A percentile compares a stretch with the other conserved stretches of the same genome.
Conservation (phyloP, 2,113 vertebrate genomes). For the Neogobius melanostomus region DNA sequence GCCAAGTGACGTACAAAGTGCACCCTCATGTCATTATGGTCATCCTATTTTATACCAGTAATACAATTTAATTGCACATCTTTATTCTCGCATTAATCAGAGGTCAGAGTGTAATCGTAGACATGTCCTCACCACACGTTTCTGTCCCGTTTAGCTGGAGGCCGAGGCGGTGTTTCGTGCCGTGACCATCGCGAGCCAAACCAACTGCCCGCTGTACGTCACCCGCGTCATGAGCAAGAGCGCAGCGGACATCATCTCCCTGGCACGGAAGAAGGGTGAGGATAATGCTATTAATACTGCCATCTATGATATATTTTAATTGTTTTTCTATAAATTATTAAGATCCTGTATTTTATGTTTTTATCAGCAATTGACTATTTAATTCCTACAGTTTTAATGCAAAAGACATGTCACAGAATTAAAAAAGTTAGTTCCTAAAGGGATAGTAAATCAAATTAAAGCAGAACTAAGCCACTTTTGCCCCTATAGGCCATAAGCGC, state of each 20-base stretch:
- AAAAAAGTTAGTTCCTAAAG: too few relatives aligned
- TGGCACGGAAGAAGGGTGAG: constrained; percentile 94
- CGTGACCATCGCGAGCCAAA: constrained; percentile 96
- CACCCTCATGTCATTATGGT: constrained; percentile 19
- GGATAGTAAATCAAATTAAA: too few relatives aligned
- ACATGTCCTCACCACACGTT: constrained; percentile 18
- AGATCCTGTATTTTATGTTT: too few relatives aligned
- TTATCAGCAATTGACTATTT: too few relatives aligned
- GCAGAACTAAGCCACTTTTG: too few relatives aligned
- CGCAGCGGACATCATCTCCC: constrained; percentile 95
- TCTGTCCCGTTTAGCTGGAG: constrained; percentile 82
- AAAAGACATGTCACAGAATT: too few relatives aligned
- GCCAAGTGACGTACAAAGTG: constrained; percentile 20
- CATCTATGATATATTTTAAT: not conserved
- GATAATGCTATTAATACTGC: not conserved
- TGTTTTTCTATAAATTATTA: too few relatives aligned
- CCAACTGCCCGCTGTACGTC: constrained; percentile 96
- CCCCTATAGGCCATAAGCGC: too few relatives aligned
- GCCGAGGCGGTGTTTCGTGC: constrained; percentile 96
- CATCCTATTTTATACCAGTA: constrained; percentile 21
- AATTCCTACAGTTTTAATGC: too few relatives aligned
- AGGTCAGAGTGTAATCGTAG: constrained; percentile 18
- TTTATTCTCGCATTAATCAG: not conserved
- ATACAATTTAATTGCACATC: constrained; percentile 12
- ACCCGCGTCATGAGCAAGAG: constrained; percentile 99